Evolutionary conservation across 2,888 invertebrate species (phyloP).

Genomic region (Macropis europaea): DNA sequence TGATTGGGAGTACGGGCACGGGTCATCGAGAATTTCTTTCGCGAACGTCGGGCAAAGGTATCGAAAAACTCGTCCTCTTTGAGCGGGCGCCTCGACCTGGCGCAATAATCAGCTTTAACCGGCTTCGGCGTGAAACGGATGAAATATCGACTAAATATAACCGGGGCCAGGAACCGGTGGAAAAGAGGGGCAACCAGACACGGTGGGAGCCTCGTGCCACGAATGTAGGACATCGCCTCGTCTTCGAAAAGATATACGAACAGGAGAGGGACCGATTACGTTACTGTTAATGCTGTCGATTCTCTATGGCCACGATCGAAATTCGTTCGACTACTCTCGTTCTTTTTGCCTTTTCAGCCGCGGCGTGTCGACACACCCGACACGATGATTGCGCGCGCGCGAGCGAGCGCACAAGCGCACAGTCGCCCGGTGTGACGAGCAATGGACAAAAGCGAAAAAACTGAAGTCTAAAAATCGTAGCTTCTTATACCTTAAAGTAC

Average conservation of each 20-base stretch:
- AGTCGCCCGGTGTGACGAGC: no score
- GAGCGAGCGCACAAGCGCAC: no score
- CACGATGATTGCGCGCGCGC: background rate
- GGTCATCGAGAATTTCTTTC: background rate
- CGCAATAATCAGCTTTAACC: slow-evolving; percentile 70
- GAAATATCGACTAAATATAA: slow-evolving; percentile 76
- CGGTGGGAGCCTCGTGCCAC: slow-evolving; percentile 65
- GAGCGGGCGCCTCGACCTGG: slow-evolving; percentile 55
- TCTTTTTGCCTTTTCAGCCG: slow-evolving; percentile 21
- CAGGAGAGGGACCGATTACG: slow-evolving; percentile 45
- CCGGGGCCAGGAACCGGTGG: slow-evolving; percentile 67
- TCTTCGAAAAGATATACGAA: slow-evolving; percentile 66
- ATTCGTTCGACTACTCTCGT: slow-evolving; percentile 6
- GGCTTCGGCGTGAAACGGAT: slow-evolving; percentile 70
- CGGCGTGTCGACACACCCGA: slow-evolving; percentile 16
- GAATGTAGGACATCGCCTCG: slow-evolving; percentile 71
- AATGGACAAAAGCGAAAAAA: no score
- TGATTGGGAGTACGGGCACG: no score
- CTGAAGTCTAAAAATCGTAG: no score
- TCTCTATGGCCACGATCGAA: slow-evolving; percentile 49
- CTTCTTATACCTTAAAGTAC: no score
- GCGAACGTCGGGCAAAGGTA: slow-evolving; percentile 4
- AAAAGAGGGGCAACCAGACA: slow-evolving; percentile 59
- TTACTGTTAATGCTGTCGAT: slow-evolving; percentile 46
- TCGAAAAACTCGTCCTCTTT: slow-evolving; percentile 50